Evolutionary conservation across 2,113 vertebrate species (phyloP).

Genomic region (Nibea albiflora): DNA sequence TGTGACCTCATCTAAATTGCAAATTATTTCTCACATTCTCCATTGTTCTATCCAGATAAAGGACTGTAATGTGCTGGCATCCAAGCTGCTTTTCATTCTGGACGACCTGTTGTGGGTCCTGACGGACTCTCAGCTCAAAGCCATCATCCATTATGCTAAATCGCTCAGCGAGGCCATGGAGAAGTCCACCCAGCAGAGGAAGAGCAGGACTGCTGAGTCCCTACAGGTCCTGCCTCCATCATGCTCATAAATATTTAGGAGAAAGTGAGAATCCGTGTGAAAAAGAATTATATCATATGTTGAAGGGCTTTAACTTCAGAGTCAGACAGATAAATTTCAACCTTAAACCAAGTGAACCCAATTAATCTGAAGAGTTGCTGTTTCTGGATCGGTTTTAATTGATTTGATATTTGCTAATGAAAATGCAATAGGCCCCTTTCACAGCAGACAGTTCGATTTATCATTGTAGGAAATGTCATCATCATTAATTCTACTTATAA

Average conservation of each 20-base stretch:
- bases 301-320: background rate
- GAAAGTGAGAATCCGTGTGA: background rate
- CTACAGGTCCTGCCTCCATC: constrained; percentile 74
- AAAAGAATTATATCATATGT: background rate
- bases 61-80: constrained; percentile 96
- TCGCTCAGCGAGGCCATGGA: constrained; percentile 97
- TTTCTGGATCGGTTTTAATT: background rate
- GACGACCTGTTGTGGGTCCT: constrained; percentile 98
- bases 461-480: too few species aligned
- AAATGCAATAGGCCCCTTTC: background rate
- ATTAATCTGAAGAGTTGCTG: background rate
- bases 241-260: background rate
- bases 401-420: background rate
- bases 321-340: background rate
- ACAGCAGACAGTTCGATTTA: background rate
- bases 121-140: constrained; percentile 97
- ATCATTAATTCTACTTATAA: too few species aligned
- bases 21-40: background rate
- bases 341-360: background rate
- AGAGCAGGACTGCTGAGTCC: constrained; percentile 85
- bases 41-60: constrained; percentile 86
- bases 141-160: constrained; percentile 97
- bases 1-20: background rate
- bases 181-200: constrained; percentile 95
- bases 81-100: constrained; percentile 95